Percentiles rank a stretch among this genome's conserved stretches.
Evolutionary conservation across 2,113 vertebrate genomes (phyloP).

Genomic region (Emydura subglobosa): DNA sequence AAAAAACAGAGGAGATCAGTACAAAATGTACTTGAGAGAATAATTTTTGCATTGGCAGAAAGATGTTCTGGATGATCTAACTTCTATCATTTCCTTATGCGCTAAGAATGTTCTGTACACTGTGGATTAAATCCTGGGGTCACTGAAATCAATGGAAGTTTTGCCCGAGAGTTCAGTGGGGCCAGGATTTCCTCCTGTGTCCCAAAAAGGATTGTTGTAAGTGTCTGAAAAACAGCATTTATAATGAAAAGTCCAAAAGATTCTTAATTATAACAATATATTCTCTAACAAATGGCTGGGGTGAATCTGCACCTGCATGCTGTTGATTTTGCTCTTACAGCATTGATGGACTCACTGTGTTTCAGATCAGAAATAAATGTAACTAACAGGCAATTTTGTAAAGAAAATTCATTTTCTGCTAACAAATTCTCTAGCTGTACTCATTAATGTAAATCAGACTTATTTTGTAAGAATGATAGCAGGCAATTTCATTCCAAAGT

Average conservation of each 20-base stretch:
- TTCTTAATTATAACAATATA: not conserved
- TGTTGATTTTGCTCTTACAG: not conserved
- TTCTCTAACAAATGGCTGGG: not conserved
- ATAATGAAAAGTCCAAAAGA: not conserved
- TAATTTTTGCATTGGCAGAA: not conserved
- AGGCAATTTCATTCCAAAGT: not conserved
- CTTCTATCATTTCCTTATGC: not conserved
- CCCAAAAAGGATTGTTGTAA: not conserved
- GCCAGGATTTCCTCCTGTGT: not conserved
- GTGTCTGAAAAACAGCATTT: not conserved
- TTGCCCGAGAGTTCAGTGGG: not conserved
- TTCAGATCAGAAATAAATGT: not conserved
- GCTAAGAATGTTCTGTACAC: constrained; percentile 31
- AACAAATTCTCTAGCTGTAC: not conserved
- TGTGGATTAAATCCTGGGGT: not conserved
- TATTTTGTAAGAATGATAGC: not conserved
- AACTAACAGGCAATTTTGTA: not conserved
- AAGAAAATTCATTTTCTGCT: not conserved
- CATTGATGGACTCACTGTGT: not conserved
- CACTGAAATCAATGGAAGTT: not conserved
- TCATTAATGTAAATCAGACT: not conserved
- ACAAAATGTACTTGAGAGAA: not conserved
- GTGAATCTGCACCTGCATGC: not conserved
- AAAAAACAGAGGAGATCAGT: not conserved
- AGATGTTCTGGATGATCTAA: not conserved